Conservation (phyloP, 2,797 vertebrate genomes). For the Podarcis siculus region DNA sequence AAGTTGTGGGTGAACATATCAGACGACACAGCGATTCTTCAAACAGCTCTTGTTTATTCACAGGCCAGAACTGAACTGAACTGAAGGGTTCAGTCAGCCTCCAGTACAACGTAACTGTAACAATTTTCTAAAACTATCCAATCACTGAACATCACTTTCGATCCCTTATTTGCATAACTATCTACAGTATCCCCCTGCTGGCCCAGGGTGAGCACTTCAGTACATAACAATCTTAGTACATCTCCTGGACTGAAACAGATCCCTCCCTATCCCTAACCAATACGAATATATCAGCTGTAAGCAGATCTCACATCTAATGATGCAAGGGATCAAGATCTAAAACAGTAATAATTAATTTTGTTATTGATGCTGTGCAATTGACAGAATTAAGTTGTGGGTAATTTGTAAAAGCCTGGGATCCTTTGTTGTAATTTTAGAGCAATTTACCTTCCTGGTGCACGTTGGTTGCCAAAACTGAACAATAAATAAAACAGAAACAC, state of each 20-base stretch:
- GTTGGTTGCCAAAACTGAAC: neutral
- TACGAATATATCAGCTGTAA: neutral
- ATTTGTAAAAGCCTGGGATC: neutral
- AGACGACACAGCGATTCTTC: too few relatives aligned
- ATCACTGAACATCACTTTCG: too few relatives aligned
- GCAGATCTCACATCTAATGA: neutral
- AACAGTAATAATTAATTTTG: neutral
- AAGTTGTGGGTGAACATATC: too few relatives aligned
- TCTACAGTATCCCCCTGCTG: too few relatives aligned
- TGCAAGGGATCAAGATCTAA: neutral
- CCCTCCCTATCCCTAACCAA: neutral
- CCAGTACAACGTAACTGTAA: too few relatives aligned
- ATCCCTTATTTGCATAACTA: too few relatives aligned
- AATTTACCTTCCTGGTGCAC: neutral
- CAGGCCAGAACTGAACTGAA: too few relatives aligned
- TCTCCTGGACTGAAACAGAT: neutral
- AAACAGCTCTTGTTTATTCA: too few relatives aligned
- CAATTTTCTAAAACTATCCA: too few relatives aligned
- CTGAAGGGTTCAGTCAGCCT: too few relatives aligned
- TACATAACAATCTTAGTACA: neutral
- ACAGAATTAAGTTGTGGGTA: neutral
- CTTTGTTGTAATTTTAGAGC: neutral
- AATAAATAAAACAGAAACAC: neutral
- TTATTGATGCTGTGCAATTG: neutral
- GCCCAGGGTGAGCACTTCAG: too few relatives aligned